These are phyloP conservation scores for Clarias pachynema DNA, from an alignment of 2,797 vertebrate species.

Conservation along the genomic window DNA sequence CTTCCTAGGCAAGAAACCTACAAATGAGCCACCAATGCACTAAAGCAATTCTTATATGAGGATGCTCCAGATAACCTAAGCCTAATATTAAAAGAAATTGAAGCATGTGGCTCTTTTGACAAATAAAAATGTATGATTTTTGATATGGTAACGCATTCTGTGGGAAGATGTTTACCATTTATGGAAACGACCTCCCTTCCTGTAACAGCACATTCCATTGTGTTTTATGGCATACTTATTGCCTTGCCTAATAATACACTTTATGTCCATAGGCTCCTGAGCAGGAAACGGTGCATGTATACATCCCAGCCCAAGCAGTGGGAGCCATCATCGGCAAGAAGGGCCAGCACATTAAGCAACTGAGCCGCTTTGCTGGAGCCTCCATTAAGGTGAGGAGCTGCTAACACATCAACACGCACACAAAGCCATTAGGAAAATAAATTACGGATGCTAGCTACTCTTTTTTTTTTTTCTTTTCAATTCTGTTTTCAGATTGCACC, in stretches of 20 bases:
- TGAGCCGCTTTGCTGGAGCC: conserved; percentile 92
- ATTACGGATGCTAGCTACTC: background rate
- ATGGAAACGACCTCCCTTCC: background rate
- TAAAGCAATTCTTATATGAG: background rate
- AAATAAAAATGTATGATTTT: background rate
- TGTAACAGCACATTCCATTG: background rate
- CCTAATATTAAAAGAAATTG: background rate
- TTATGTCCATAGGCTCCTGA: conserved; percentile 79
- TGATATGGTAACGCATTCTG: background rate
- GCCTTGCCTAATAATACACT: background rate
- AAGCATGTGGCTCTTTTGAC: background rate
- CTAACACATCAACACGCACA: background rate
- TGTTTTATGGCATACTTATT: conserved; percentile 4
- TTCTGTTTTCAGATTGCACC: conserved; percentile 83
- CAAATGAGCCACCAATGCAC: too few relatives aligned
- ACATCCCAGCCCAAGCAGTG: conserved; percentile 94
- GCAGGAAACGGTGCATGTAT: conserved; percentile 93
- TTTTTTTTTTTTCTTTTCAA: conserved; percentile 17
- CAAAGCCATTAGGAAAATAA: background rate
- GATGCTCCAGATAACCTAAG: background rate
- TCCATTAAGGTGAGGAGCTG: conserved; percentile 88
- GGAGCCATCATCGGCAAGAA: conserved; percentile 97
- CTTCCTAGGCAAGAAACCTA: too few relatives aligned
- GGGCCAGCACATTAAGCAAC: conserved; percentile 95
- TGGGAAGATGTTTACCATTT: background rate